Evolutionary conservation across 2,797 vertebrate genomes (phyloP).

Genomic region (Buphagus erythrorhynchus): DNA sequence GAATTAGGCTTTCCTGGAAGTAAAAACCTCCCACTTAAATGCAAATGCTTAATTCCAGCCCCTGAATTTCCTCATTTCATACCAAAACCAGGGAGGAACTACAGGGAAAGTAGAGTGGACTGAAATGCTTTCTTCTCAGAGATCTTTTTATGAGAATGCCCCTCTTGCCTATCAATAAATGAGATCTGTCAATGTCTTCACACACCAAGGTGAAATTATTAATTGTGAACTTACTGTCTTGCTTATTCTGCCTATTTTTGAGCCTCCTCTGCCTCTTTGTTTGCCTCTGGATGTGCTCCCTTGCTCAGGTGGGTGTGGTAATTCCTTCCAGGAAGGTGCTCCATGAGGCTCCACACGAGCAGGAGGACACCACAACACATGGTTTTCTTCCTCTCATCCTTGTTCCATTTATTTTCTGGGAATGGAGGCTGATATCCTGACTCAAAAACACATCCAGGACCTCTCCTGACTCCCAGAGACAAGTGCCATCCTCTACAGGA

Average conservation of each 20-base stretch:
- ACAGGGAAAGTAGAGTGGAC: neutral
- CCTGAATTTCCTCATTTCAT: neutral
- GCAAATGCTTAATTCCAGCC: neutral
- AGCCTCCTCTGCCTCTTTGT: neutral
- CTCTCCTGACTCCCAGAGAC: neutral
- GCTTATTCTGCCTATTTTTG: neutral
- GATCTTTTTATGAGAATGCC: neutral
- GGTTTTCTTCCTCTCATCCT: neutral
- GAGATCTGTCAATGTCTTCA: neutral
- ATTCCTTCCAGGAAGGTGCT: neutral
- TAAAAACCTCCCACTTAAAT: neutral
- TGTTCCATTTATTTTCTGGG: neutral
- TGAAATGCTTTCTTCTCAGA: neutral
- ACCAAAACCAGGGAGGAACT: neutral
- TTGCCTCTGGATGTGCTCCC: neutral
- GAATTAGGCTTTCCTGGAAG: neutral
- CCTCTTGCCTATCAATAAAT: neutral
- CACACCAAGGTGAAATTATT: neutral
- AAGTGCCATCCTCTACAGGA: neutral
- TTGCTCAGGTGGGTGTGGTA: fast-evolving
- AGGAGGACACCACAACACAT: neutral
- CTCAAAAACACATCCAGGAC: neutral
- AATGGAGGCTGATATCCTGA: neutral
- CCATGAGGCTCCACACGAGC: fast-evolving
- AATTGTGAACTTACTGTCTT: neutral